phyloP scores from a whole-genome alignment of 2,113 vertebrate genomes.

The Aegotheles bennettii region DNA sequence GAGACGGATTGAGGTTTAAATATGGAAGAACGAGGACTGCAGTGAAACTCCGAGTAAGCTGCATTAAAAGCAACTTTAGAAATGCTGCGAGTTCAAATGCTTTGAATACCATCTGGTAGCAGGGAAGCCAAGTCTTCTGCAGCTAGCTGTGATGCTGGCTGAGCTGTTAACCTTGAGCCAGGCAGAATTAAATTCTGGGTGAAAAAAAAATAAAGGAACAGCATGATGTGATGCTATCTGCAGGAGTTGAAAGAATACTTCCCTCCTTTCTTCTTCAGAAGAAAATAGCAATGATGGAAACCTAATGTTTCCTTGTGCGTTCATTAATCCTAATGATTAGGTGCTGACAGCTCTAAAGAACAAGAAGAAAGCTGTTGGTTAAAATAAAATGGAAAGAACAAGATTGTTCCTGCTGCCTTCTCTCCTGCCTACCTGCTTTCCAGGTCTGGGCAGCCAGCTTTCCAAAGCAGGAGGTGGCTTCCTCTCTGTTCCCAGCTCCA shows the following conservation, averaged over 20 bases:
- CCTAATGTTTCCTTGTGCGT: not conserved
- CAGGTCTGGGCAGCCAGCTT: not conserved
- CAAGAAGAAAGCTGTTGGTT: not conserved
- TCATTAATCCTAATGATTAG: conserved; percentile 53
- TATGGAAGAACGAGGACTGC: not conserved
- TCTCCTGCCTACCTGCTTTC: not conserved
- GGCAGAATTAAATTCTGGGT: conserved; percentile 4
- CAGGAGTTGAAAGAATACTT: conserved; percentile 20
- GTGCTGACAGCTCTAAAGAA: conserved; percentile 44
- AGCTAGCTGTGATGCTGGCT: not conserved
- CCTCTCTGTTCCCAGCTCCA: not conserved
- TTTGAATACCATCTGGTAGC: conserved; percentile 37
- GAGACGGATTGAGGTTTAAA: not conserved
- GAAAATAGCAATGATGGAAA: conserved; percentile 5
- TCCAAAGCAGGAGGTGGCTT: not conserved
- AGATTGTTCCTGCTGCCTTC: not conserved
- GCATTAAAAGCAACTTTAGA: conserved; percentile 24
- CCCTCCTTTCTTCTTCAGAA: not conserved
- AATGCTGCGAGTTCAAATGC: conserved; percentile 20
- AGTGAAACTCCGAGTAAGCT: not conserved
- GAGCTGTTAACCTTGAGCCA: conserved; percentile 26
- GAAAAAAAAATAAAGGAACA: not conserved
- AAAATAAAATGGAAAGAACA: not conserved
- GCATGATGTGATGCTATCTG: not conserved
- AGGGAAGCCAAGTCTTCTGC: not conserved